Evolutionary conservation across 2,113 vertebrate genomes (phyloP), one percentile per base, ranked within the genome.

Genomic region (Chloebia gouldiae): DNA sequence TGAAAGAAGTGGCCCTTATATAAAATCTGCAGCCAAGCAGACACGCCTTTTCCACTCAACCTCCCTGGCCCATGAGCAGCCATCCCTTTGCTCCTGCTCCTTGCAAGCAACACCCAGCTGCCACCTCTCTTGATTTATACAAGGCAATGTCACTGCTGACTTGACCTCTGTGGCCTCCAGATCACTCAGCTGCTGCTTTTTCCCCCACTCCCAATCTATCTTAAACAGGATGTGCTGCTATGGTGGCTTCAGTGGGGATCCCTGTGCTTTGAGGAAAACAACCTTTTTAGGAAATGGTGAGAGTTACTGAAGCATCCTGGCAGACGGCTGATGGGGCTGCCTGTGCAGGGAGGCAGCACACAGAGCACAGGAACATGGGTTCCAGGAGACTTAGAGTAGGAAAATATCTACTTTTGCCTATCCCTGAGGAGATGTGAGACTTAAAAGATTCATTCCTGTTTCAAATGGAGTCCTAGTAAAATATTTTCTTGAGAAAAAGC

Each of bases 121-220:
- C 63, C 95, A 81, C 50, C 33, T 5, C 42, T 25, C 47, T 9
- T 95, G 94, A 94, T 94, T 83, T 72, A 94, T 47, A 51, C 0
- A 0, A 22, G 53, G 14, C 1, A 42, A 50, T 72, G 90, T 96
- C 95, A 95, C 30, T 1, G 0, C 78, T 40, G 81, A 5, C 73
- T 28, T 47, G 57, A 20, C 19, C 81, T 51, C 15, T 4, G 16
- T 9, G 39, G n/a, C 37, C 42, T 18, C 39, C 15, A 39, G 51
- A 40, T 60, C 75, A 31, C 47, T 47, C 3, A 0, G 42, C 11
- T 1, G 22, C 42, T 1, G 1, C 56, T 68, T 63, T n/a, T 10
- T 27, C 3, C 5, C 17, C 5, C 24, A 10, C 2, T 11, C 10
- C 5, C 0, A 4, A 3, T 9, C 22, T n/a, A 22, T 2, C 42